Evolutionary conservation across 1,140 invertebrate genomes (phyloP).

Genomic region (Trichonephila inaurata): DNA sequence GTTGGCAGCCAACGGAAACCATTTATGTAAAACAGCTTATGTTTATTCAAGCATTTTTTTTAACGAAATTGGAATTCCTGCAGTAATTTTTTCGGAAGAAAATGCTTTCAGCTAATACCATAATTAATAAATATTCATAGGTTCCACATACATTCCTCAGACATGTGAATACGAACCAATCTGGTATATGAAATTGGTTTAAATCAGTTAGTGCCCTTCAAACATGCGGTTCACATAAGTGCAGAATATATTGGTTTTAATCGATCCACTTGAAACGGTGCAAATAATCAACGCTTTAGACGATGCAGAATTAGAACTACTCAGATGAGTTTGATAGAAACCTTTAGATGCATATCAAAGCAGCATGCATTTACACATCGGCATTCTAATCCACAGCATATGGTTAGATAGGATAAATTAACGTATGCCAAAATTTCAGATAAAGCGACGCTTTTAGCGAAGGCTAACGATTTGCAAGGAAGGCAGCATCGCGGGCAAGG

Average conservation of each 20-base stretch:
- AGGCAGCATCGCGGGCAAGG: not conserved
- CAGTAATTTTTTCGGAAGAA: too few relatives aligned
- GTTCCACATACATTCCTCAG: too few relatives aligned
- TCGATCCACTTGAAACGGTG: not conserved
- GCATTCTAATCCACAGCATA: not conserved
- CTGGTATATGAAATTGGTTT: too few relatives aligned
- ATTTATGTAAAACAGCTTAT: too few relatives aligned
- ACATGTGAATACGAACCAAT: too few relatives aligned
- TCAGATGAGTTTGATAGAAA: conserved; percentile 21
- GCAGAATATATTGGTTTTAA: not conserved
- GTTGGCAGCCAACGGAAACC: too few relatives aligned
- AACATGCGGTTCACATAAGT: too few relatives aligned
- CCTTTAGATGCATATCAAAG: not conserved
- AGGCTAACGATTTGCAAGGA: not conserved
- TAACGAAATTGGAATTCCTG: too few relatives aligned
- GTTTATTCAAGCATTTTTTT: too few relatives aligned
- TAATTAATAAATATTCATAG: too few relatives aligned
- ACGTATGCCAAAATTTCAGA: not conserved
- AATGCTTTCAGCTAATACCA: too few relatives aligned
- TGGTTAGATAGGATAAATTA: conserved; percentile 12
- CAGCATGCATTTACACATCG: not conserved
- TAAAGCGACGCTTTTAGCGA: not conserved
- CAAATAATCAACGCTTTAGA: not conserved
- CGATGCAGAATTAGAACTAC: not conserved
- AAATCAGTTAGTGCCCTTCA: too few relatives aligned